These are phyloP conservation scores for Macrotus californicus DNA, from an alignment of 2,113 vertebrate genomes.

Conservation along the genomic window DNA sequence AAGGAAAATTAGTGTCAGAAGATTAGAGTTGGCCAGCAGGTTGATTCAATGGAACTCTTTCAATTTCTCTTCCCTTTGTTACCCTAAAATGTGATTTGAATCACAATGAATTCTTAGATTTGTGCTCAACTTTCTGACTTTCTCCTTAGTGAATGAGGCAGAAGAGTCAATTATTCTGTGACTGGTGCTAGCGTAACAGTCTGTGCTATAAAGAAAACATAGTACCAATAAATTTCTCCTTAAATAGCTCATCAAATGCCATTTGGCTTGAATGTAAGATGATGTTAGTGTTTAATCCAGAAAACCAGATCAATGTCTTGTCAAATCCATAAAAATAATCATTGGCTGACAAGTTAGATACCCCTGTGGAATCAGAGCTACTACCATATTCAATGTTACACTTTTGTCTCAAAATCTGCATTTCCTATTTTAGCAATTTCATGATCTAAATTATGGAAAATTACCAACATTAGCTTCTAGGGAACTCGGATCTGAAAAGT, in stretches of 20 bases:
- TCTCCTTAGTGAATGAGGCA: neutral
- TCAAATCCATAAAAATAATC: neutral
- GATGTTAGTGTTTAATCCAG: constrained; percentile 35
- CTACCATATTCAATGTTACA: neutral
- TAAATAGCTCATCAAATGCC: constrained; percentile 30
- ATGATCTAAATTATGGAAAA: neutral
- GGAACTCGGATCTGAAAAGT: neutral
- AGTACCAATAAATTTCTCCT: constrained; percentile 20
- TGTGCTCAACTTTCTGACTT: neutral
- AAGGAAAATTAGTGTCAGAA: neutral
- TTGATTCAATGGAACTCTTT: neutral
- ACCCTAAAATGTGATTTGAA: constrained; percentile 32
- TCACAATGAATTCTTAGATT: constrained; percentile 7
- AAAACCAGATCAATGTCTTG: constrained; percentile 37
- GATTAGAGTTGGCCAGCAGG: neutral
- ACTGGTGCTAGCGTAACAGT: neutral
- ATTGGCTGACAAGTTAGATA: neutral
- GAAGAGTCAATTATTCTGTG: neutral
- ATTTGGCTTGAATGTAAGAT: constrained; percentile 12
- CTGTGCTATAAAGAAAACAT: constrained; percentile 24
- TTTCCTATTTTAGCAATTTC: constrained; percentile 2
- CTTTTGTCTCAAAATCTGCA: neutral
- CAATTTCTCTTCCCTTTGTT: neutral
- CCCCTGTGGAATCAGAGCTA: neutral
- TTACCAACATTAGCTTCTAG: neutral